Base-by-base conservation (phyloP, 2,888 invertebrate species). In the Sipha maydis region DNA sequence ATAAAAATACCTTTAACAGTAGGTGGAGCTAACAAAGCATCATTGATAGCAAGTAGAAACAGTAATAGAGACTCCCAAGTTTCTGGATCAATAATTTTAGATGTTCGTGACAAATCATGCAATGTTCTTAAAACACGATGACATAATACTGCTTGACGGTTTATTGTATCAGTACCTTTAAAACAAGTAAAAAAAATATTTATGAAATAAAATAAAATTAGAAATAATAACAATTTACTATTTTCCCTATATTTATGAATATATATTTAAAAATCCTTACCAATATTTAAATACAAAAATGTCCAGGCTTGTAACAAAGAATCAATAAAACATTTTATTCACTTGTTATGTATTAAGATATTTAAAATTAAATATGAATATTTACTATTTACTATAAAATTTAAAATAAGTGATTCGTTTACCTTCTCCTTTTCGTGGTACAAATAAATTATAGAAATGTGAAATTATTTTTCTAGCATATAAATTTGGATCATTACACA, bases 391-490 rank as follows among this genome's bases (percentile, higher is more conserved):
- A 75, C 19, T 83, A 25, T 7, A 28, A 31, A 69, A n/a, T 48
- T 54, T 3, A 83, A 28, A 71, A 85, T 0, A 61, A 56, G 25
- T 67, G 31, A 34, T 89, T 69, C 21, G 83, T 93, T 94, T 93
- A 98, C 98, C 97, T 94, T 98, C 97, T 91, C 97, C 97, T 91
- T 96, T 96, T 56, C 99, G 93, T 1, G 98, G 98, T 89, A 98
- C 96, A 92, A 99, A 99, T 84, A 99, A 93, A 92, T 98, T 98
- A 92, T 98, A 97, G 90, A 99, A 95, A 92, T 99, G 98, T 89
- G 95, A 95, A 77, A 99, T 95, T 91, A 99, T 98, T 92, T 96
- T 96, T 90, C 97, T 93, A 0, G 97, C 96, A 92, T 98, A 99
- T 90, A 96, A 94, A 91, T 97, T 97, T 0, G 98, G 97, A 91